phyloP scores from a whole-genome alignment of 2,797 vertebrate species.

The Gadopsis marmoratus region DNA sequence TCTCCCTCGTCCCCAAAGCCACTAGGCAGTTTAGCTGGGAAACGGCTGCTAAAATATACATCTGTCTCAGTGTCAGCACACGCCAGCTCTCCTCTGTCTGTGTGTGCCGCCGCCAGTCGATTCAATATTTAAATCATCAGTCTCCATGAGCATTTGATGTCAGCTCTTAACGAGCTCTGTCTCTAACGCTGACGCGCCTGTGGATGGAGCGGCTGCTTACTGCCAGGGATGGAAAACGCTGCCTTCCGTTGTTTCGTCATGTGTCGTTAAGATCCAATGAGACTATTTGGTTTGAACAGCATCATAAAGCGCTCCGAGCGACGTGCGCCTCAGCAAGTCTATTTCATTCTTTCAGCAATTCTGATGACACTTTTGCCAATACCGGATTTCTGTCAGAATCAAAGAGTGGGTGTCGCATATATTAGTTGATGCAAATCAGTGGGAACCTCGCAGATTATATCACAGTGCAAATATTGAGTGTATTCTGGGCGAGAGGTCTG shows the following conservation, averaged over 20 bases:
- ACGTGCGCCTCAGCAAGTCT: conserved; percentile 62
- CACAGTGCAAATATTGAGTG: conserved; percentile 58
- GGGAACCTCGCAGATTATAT: conserved; percentile 57
- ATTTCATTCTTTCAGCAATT: conserved; percentile 75
- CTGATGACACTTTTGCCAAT: conserved; percentile 79
- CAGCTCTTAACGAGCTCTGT: conserved; percentile 77
- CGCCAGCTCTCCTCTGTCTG: conserved; percentile 67
- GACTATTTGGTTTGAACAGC: conserved; percentile 75
- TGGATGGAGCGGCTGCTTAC: conserved; percentile 79
- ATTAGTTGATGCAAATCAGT: conserved; percentile 60
- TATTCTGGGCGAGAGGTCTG: conserved; percentile 42
- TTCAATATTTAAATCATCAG: conserved; percentile 84
- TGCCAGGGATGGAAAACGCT: conserved; percentile 72
- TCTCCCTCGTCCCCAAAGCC: conserved; percentile 72
- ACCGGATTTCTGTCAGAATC: conserved; percentile 72
- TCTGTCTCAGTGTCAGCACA: conserved; percentile 80
- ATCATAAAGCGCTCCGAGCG: conserved; percentile 60
- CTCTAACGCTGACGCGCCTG: conserved; percentile 73
- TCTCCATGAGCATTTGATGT: conserved; percentile 79
- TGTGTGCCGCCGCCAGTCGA: conserved; percentile 60
- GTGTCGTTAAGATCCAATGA: conserved; percentile 72
- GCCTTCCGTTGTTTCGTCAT: conserved; percentile 71
- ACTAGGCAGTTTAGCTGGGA: conserved; percentile 84
- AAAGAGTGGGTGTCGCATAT: conserved; percentile 55
- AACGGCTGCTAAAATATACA: conserved; percentile 85